Evolutionary conservation across 2,113 vertebrate genomes (phyloP).

Genomic region (Cebidichthys violaceus): DNA sequence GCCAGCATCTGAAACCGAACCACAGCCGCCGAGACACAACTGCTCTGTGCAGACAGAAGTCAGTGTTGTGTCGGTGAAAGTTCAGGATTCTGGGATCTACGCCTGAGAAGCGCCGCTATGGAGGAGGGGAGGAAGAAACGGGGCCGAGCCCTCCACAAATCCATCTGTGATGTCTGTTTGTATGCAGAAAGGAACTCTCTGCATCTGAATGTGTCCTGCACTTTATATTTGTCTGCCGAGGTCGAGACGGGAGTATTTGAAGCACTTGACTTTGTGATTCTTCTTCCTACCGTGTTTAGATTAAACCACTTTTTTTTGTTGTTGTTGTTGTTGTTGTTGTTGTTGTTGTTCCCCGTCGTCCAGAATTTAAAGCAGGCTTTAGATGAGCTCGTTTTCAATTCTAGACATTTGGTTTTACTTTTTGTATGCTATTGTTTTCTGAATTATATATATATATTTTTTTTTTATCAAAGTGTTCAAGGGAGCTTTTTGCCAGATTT

Average conservation of each 20-base stretch:
- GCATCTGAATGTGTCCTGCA: conserved; percentile 92
- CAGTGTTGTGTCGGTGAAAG: background rate
- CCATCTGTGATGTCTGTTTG: conserved; percentile 76
- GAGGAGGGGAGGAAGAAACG: conserved; percentile 7
- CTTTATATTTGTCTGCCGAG: conserved; percentile 88
- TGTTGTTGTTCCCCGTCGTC: background rate
- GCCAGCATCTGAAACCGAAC: conserved; percentile 3
- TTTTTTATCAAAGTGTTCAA: background rate
- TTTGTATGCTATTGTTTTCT: background rate
- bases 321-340: too few relatives aligned
- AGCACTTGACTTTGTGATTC: conserved; percentile 28
- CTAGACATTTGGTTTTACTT: conserved; percentile 1
- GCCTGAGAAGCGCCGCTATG: background rate
- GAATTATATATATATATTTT: too few relatives aligned
- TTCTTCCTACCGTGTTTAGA: background rate
- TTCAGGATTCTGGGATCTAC: background rate
- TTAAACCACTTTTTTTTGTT: conserved; percentile 30
- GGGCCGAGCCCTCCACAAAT: conserved; percentile 61
- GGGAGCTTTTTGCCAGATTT: conserved; percentile 19
- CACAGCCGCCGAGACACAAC: background rate
- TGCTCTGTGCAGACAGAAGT: background rate
- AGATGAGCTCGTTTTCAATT: conserved; percentile 3
- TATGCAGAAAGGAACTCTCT: conserved; percentile 71
- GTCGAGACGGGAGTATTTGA: conserved; percentile 29
- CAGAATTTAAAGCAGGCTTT: background rate